Conservation (phyloP, 2,797 vertebrate genomes). For the Neosilurus mollespiculum region DNA sequence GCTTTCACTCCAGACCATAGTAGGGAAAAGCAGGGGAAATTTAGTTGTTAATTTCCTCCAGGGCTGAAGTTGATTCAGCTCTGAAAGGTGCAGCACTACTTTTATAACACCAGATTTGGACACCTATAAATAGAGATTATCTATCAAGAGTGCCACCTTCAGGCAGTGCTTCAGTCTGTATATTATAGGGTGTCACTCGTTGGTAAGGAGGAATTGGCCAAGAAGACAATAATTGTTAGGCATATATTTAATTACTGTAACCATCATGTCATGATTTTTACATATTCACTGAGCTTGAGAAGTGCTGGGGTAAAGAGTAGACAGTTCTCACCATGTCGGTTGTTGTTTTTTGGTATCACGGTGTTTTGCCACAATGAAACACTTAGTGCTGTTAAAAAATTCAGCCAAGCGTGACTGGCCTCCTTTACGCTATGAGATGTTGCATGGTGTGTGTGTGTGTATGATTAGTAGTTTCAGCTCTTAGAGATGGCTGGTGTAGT, state of each 20-base stretch:
- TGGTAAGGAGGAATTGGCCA: background rate
- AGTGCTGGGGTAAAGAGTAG: background rate
- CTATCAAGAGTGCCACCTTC: no score
- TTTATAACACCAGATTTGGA: no score
- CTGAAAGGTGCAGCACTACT: no score
- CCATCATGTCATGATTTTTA: background rate
- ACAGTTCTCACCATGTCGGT: background rate
- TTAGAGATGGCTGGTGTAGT: background rate
- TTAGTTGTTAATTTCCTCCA: no score
- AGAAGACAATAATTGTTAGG: background rate
- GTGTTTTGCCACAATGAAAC: background rate
- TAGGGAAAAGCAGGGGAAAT: no score
- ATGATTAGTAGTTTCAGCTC: background rate
- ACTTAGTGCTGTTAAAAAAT: background rate
- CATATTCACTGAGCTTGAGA: background rate
- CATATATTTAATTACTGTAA: background rate
- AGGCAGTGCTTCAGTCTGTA: no score
- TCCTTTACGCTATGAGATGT: slow-evolving; percentile 6
- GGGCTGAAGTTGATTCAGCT: no score
- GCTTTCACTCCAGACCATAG: no score
- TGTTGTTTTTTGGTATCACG: background rate
- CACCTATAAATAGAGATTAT: no score
- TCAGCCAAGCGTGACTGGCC: slow-evolving; percentile 5
- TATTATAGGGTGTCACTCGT: background rate
- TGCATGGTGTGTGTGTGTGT: slow-evolving; percentile 3